These are phyloP conservation scores for Terrapene triunguis DNA, from an alignment of 2,113 vertebrate species.

Conservation along the genomic window DNA sequence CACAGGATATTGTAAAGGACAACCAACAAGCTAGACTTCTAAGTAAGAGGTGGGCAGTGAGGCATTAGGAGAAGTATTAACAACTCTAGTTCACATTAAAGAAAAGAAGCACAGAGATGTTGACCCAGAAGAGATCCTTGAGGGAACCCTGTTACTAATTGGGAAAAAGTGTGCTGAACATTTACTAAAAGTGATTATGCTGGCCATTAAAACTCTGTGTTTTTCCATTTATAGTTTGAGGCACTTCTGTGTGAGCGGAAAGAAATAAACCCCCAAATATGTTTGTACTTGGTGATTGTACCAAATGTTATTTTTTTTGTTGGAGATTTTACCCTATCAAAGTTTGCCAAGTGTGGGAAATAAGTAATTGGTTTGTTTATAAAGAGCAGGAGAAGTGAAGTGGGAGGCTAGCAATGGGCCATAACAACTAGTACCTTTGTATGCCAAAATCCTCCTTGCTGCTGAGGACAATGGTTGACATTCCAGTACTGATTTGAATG, in stretches of 20 bases:
- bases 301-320: not conserved
- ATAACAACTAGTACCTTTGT: not conserved
- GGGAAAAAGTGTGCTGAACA: not conserved
- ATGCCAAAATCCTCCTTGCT: not conserved
- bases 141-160: not conserved
- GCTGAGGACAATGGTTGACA: not conserved
- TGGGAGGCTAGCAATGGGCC: not conserved
- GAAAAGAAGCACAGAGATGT: not conserved
- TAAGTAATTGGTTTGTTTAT: not conserved
- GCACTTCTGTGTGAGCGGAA: slow-evolving; percentile 1
- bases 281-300: not conserved
- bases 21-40: not conserved
- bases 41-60: not conserved
- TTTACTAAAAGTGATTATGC: not conserved
- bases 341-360: not conserved
- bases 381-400: not conserved
- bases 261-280: not conserved
- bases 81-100: not conserved
- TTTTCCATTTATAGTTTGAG: not conserved
- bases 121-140: not conserved
- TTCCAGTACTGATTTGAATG: not conserved
- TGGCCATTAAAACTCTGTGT: not conserved
- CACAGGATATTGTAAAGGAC: not conserved
- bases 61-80: not conserved
- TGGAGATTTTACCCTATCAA: not conserved